Conservation (phyloP, 1,140 invertebrate species). For the Cyclargus thomasi region DNA sequence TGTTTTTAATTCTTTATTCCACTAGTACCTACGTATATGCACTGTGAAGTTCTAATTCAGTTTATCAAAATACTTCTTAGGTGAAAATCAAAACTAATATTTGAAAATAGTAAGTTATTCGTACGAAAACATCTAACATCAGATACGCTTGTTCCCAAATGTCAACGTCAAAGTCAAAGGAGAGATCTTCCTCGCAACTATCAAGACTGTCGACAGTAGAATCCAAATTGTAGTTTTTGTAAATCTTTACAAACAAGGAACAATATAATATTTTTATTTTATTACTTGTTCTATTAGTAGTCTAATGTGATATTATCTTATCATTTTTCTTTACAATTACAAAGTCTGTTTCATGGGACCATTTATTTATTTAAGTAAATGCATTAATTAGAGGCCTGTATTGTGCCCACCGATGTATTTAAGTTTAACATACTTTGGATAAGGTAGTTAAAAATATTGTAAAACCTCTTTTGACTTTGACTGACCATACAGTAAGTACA, state of each 20-base stretch:
- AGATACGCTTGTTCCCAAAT: conserved; percentile 20
- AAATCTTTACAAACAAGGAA: conserved; percentile 17
- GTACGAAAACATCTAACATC: background rate
- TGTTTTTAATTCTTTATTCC: too few species aligned
- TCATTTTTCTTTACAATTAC: conserved; percentile 6
- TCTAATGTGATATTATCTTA: conserved; percentile 10
- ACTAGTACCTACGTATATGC: too few species aligned
- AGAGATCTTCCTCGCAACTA: conserved; percentile 20
- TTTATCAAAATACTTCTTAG: too few species aligned
- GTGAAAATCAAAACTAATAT: too few species aligned
- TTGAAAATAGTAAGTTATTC: background rate
- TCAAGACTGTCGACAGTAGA: conserved; percentile 21
- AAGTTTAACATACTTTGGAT: conserved; percentile 15
- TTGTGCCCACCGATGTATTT: conserved; percentile 16
- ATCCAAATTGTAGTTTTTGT: conserved; percentile 24
- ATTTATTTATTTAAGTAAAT: conserved; percentile 18
- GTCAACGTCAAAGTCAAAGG: conserved; percentile 21
- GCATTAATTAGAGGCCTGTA: conserved; percentile 17
- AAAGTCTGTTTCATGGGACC: conserved; percentile 25
- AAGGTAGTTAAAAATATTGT: conserved; percentile 20
- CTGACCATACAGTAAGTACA: background rate
- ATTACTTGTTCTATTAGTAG: background rate
- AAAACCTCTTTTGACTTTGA: conserved; percentile 30
- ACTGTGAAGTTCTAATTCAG: too few species aligned
- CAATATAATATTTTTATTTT: conserved; percentile 5